phyloP scores from a whole-genome alignment of 2,113 vertebrate genomes.

The Mus spicilegus region DNA sequence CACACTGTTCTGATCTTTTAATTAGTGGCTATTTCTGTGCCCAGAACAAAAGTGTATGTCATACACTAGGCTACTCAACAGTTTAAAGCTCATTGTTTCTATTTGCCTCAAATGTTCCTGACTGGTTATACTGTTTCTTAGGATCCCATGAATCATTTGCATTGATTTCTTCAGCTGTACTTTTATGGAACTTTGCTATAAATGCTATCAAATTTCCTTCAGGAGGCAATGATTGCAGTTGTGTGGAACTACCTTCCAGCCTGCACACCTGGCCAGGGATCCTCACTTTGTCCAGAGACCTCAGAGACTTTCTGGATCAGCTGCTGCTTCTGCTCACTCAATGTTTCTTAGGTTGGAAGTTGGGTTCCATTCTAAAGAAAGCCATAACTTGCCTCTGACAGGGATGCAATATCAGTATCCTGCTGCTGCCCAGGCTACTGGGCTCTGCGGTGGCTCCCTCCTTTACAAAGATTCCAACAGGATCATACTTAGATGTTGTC shows the following conservation, averaged over 20 bases:
- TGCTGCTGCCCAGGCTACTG: too few relatives aligned
- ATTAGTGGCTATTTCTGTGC: background rate
- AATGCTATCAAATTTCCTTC: background rate
- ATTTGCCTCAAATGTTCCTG: background rate
- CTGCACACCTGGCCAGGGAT: too few relatives aligned
- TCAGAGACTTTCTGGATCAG: background rate
- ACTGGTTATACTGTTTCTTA: background rate
- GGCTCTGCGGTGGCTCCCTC: background rate
- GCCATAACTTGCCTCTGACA: background rate
- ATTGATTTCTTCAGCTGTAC: background rate
- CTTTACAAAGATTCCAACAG: too few relatives aligned
- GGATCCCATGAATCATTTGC: background rate
- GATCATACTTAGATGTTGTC: background rate
- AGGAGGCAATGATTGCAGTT: background rate
- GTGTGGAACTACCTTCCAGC: background rate
- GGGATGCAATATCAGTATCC: background rate
- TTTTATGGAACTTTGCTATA: background rate
- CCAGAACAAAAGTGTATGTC: background rate
- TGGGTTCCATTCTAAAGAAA: background rate
- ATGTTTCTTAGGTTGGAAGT: background rate
- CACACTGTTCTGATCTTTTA: background rate
- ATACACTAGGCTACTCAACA: background rate
- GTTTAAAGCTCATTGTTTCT: background rate
- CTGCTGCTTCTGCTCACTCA: background rate
- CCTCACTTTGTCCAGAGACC: too few relatives aligned